A percentile compares a stretch with the other conserved stretches of the same genome.
Evolutionary conservation across 1,140 invertebrate genomes (phyloP).

Genomic region (Pogonomyrmex californicus): DNA sequence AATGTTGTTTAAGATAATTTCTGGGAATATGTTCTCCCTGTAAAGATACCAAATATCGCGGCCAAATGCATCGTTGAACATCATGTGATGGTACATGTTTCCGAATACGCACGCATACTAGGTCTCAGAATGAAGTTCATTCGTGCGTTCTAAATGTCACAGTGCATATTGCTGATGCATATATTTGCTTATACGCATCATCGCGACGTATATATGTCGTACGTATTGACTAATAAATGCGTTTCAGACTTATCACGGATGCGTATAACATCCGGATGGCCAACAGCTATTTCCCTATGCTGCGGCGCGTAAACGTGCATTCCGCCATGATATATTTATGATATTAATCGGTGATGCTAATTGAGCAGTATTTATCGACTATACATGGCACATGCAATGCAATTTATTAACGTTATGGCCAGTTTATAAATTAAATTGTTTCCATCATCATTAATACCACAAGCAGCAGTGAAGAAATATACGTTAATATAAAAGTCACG

Average conservation of each 20-base stretch:
- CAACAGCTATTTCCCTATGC: not conserved
- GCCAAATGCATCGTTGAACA: not conserved
- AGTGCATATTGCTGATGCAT: not conserved
- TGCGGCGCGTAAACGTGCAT: not conserved
- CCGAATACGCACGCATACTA: not conserved
- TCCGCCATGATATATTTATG: conserved; percentile 32
- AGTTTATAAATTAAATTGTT: not conserved
- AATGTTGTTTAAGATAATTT: not conserved
- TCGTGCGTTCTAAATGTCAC: conserved; percentile 24
- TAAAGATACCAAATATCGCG: not conserved
- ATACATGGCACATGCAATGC: not conserved
- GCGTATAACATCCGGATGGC: not conserved
- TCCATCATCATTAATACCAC: not conserved
- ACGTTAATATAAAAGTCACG: not conserved
- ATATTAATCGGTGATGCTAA: conserved; percentile 42
- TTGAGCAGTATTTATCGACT: conserved; percentile 25
- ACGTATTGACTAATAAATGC: conserved; percentile 25
- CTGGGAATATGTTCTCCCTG: not conserved
- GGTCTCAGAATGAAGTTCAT: conserved; percentile 9
- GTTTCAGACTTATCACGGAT: conserved; percentile 13
- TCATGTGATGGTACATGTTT: not conserved
- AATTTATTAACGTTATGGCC: conserved; percentile 1
- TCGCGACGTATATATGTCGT: not conserved
- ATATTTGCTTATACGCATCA: not conserved
- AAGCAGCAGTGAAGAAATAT: not conserved